These are phyloP conservation scores for Anniella stebbinsi DNA, from an alignment of 2,797 vertebrate genomes.

Conservation along the genomic window DNA sequence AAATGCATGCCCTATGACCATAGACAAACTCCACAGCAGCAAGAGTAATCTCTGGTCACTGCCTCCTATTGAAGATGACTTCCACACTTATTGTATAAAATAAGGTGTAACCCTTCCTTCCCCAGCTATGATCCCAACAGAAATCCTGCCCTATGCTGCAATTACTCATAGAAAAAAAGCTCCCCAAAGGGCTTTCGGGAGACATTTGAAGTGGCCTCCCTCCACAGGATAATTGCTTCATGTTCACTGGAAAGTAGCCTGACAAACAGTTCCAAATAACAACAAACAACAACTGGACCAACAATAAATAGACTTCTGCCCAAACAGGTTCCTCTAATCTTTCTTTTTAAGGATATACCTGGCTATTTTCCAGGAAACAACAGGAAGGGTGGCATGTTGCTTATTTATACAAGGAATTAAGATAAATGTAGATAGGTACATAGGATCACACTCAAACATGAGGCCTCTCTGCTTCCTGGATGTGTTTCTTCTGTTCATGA, in stretches of 20 bases:
- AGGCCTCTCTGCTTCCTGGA: not conserved
- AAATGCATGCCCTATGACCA: no score
- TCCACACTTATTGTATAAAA: not conserved
- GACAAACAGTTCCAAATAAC: not conserved
- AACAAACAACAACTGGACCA: not conserved
- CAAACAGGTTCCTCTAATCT: not conserved
- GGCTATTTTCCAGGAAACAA: not conserved
- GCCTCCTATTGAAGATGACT: no score
- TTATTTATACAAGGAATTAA: not conserved
- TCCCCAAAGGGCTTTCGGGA: not conserved
- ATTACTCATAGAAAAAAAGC: not conserved
- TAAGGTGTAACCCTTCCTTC: not conserved
- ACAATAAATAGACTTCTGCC: not conserved
- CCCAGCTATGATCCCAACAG: not conserved
- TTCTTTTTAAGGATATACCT: not conserved
- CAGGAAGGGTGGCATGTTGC: not conserved
- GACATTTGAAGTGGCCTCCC: not conserved
- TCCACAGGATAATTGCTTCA: not conserved
- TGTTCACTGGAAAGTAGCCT: no score
- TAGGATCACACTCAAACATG: not conserved
- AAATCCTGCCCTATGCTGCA: not conserved
- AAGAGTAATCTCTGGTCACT: no score
- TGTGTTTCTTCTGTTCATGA: not conserved
- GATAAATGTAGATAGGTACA: not conserved
- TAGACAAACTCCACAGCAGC: no score